phyloP scores from a whole-genome alignment of 2,888 invertebrate genomes.

The Apantesis nais region DNA sequence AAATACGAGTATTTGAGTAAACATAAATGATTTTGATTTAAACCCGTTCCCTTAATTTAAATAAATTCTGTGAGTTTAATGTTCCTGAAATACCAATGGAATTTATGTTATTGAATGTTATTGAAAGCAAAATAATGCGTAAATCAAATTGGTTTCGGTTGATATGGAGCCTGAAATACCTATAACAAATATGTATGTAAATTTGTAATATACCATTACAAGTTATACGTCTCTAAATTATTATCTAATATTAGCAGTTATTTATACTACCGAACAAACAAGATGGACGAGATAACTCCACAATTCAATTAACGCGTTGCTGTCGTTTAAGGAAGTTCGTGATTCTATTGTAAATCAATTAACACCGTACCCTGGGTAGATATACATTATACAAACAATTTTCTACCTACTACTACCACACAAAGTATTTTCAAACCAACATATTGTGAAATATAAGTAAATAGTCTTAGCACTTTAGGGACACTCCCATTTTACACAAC shows the following conservation, averaged over 20 bases:
- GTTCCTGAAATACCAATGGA: background rate
- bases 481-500: background rate
- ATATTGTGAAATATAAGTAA: background rate
- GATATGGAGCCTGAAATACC: constrained; percentile 12
- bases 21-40: background rate
- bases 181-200: constrained; percentile 35
- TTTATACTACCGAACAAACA: constrained; percentile 51
- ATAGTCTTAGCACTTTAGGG: background rate
- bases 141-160: constrained; percentile 19
- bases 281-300: constrained; percentile 42
- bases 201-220: constrained; percentile 20
- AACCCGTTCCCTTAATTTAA: background rate
- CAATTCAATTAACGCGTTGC: constrained; percentile 55
- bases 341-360: constrained; percentile 36
- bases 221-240: constrained; percentile 51
- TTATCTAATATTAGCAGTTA: constrained; percentile 41
- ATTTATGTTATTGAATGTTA: constrained; percentile 1
- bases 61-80: background rate
- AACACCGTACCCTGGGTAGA: constrained; percentile 12
- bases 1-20: background rate
- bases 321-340: constrained; percentile 48
- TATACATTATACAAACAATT: constrained; percentile 10
- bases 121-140: constrained; percentile 15
- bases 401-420: constrained; percentile 3
- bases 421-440: background rate